Percentiles rank a stretch among this genome's conserved stretches.
phyloP scores from a whole-genome alignment of 2,888 invertebrate species.

The Cyclophora albipunctata region DNA sequence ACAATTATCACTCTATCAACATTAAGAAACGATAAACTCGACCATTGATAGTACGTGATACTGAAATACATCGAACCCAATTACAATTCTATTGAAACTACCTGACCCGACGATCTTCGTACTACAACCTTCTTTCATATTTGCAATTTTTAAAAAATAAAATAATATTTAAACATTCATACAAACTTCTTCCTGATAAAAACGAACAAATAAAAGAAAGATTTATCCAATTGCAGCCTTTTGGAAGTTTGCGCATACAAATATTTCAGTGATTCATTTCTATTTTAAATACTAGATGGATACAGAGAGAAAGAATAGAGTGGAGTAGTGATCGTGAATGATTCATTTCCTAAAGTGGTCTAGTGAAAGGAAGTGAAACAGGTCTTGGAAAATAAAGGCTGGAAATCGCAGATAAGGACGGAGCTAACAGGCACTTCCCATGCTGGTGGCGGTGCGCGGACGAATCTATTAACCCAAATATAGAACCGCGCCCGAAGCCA shows the following conservation, averaged over 20 bases:
- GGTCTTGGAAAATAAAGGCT: constrained; percentile 16
- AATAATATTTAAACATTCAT: no score
- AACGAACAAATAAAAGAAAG: no score
- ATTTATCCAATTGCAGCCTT: no score
- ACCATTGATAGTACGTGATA: no score
- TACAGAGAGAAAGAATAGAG: background rate
- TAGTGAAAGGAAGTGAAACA: constrained; percentile 6
- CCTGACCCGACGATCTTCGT: no score
- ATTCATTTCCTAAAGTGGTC: constrained; percentile 8
- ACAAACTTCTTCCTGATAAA: no score
- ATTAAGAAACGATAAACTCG: no score
- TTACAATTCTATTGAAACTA: constrained; percentile 7
- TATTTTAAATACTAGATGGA: background rate
- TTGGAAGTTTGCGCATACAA: no score
- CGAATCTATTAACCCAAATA: constrained; percentile 75
- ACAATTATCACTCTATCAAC: no score
- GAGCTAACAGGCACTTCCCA: constrained; percentile 70
- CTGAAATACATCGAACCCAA: constrained; percentile 19
- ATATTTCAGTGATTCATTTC: no score
- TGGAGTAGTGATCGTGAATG: background rate
- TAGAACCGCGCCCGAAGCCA: constrained; percentile 64
- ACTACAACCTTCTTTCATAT: no score
- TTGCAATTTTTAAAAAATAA: no score
- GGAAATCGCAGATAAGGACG: constrained; percentile 45
- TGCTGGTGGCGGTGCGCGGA: constrained; percentile 59